phyloP scores from a whole-genome alignment of 1,140 invertebrate species.

The Drosophila simulans region DNA sequence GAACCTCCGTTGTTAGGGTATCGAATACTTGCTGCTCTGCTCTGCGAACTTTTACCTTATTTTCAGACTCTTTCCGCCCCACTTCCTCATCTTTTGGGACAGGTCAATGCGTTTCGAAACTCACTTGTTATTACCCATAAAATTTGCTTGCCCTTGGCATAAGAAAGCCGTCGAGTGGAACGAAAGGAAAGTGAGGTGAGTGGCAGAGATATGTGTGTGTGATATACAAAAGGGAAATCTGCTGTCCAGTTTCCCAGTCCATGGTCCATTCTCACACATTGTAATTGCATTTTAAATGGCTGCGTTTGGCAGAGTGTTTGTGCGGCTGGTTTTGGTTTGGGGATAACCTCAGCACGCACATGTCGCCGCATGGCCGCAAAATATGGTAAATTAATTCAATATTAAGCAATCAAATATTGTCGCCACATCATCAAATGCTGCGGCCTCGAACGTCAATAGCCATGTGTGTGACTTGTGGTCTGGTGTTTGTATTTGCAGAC shows the following conservation, averaged over 20 bases:
- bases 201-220: conserved; percentile 2
- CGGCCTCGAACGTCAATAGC: conserved; percentile 56
- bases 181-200: conserved; percentile 7
- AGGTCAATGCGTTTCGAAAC: conserved; percentile 68
- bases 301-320: conserved; percentile 1
- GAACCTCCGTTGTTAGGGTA: conserved; percentile 1
- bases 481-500: conserved; percentile 40
- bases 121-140: conserved; percentile 59
- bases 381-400: conserved; percentile 80
- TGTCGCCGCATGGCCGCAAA: conserved; percentile 51
- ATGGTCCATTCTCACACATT: conserved; percentile 9
- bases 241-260: conserved; percentile 15
- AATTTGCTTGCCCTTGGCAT: conserved; percentile 46
- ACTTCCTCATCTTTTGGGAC: conserved; percentile 39
- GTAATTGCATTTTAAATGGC: conserved; percentile 73
- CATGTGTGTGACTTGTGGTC: conserved; percentile 33
- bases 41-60: conserved; percentile 10
- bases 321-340: conserved; percentile 13
- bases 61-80: conserved; percentile 15
- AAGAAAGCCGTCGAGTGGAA: conserved; percentile 16
- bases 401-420: conserved; percentile 82
- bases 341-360: conserved; percentile 45
- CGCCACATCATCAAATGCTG: conserved; percentile 76
- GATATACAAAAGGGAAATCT: conserved; percentile 31
- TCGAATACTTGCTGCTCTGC: conserved; percentile 11